A percentile compares a stretch with the other conserved stretches of the same genome.
phyloP scores from a whole-genome alignment of 1,140 invertebrate species.

The Anthonomus grandis region DNA sequence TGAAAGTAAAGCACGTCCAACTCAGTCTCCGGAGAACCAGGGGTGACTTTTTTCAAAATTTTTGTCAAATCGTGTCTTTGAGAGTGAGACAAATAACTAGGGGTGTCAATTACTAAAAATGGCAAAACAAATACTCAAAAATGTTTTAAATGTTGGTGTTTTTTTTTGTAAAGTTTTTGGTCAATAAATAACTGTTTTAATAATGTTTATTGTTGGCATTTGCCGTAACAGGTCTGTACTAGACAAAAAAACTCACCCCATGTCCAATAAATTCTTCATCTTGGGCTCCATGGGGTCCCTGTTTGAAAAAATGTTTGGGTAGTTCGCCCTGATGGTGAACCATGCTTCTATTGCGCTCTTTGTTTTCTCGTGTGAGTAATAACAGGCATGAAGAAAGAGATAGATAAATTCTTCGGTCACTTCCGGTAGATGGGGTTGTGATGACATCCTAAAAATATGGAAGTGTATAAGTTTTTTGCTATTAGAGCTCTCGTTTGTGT shows the following conservation, averaged over 20 bases:
- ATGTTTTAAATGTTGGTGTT: too few species aligned
- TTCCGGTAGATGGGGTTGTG: constrained; percentile 56
- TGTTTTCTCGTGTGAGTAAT: constrained; percentile 56
- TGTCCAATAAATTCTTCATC: constrained; percentile 52
- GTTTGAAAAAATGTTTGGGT: constrained; percentile 54
- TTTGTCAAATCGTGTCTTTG: too few species aligned
- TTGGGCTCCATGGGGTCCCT: constrained; percentile 52
- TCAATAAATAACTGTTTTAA: too few species aligned
- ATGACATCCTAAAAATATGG: constrained; percentile 53
- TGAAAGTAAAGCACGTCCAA: too few species aligned
- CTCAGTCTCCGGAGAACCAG: too few species aligned
- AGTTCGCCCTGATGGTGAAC: constrained; percentile 55
- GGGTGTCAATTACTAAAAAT: too few species aligned
- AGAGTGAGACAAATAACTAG: too few species aligned
- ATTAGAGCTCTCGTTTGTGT: neutral
- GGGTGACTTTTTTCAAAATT: too few species aligned
- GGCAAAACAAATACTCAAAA: too few species aligned
- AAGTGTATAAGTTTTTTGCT: neutral
- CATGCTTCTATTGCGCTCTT: constrained; percentile 58
- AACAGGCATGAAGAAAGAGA: constrained; percentile 59
- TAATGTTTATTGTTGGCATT: too few species aligned
- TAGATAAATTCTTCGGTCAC: constrained; percentile 57
- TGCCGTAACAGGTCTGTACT: too few species aligned
- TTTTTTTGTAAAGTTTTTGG: too few species aligned
- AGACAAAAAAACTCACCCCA: constrained; percentile 52